Evolutionary conservation across 2,797 vertebrate genomes (phyloP), one percentile per base, ranked within the genome.

Genomic region (Macroramphosus scolopax): DNA sequence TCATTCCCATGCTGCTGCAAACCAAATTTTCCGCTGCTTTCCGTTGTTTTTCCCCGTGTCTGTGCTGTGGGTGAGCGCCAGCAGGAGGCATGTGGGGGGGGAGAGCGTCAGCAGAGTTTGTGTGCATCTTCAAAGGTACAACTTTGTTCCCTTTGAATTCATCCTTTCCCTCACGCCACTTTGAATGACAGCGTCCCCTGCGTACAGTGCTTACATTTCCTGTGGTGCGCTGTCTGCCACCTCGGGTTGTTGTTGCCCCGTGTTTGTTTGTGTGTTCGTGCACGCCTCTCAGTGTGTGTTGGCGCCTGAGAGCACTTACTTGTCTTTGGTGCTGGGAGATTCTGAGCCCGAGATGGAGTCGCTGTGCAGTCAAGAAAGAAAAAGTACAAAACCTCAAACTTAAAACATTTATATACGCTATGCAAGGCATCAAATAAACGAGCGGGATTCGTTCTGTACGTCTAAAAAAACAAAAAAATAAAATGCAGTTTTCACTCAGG

Each of bases 201-300:
- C 6, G 59, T 59, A 20, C 26, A 17, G 25, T 51, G 57, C 43
- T 48, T 72, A 38, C 30, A 39, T 66, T 57, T 76, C 66, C 60
- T 33, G 53, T 6, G 29, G 70, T 17, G 62, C 6, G 2, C 38
- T 47, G 65, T 61, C 39, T 71, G 62, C 56, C 68, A 52, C 63
- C 57, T 57, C 40, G 8, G 43, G 52, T 57, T 32, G 56, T 33
- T 64, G 80, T 68, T 2, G 6, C 32, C n/a, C 49, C 35, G 34
- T 47, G 60, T 75, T 68, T 70, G 59, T 80, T 70, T 74, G 61
- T 67, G 18, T 72, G 37, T 72, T 54, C 68, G 25, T 53, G 54
- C 10, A 4, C 9, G 6, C 35, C n/a, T 61, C 52, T 37, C 37
- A 12, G 53, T 43, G 35, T 75, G 61, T 31, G 31, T 28, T 44